These are phyloP conservation scores for Papilio protenor DNA, from an alignment of 2,888 invertebrate species.

Conservation along the genomic window DNA sequence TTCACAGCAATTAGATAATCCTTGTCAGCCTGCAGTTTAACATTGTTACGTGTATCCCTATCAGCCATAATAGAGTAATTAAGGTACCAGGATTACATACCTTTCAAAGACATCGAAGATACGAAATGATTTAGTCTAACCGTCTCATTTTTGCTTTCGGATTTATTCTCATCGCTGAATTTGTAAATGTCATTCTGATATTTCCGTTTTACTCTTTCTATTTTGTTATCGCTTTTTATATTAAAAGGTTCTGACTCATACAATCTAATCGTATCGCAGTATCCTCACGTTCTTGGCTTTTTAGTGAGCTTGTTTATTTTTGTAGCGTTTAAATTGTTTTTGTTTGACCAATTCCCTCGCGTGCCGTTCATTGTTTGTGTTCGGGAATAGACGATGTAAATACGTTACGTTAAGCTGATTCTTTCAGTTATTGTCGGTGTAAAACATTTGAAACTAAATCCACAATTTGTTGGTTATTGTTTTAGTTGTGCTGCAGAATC, in stretches of 20 bases:
- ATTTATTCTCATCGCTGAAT: not conserved
- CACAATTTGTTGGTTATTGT: not conserved
- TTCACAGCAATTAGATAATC: not conserved
- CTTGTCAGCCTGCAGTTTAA: too few relatives aligned
- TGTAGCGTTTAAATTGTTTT: slow-evolving; percentile 21
- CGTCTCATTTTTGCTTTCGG: not conserved
- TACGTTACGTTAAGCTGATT: not conserved
- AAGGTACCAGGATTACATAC: not conserved
- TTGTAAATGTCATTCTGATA: not conserved
- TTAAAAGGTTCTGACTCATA: slow-evolving; percentile 14
- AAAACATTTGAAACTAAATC: not conserved
- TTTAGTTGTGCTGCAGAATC: not conserved
- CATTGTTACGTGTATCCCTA: not conserved
- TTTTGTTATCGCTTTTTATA: not conserved
- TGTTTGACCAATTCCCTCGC: slow-evolving; percentile 21
- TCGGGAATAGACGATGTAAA: slow-evolving; percentile 8
- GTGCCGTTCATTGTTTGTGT: slow-evolving; percentile 5
- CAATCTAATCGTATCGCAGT: not conserved
- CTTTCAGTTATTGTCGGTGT: not conserved
- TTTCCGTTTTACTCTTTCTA: not conserved
- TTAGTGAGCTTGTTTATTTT: slow-evolving; percentile 26
- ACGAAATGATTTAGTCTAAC: not conserved
- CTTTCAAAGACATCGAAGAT: too few relatives aligned
- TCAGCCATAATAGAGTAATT: not conserved
- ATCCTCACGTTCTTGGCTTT: slow-evolving; percentile 27